These are phyloP conservation scores for Drosophila bunnanda DNA, from an alignment of 2,888 invertebrate species.

Conservation along the genomic window DNA sequence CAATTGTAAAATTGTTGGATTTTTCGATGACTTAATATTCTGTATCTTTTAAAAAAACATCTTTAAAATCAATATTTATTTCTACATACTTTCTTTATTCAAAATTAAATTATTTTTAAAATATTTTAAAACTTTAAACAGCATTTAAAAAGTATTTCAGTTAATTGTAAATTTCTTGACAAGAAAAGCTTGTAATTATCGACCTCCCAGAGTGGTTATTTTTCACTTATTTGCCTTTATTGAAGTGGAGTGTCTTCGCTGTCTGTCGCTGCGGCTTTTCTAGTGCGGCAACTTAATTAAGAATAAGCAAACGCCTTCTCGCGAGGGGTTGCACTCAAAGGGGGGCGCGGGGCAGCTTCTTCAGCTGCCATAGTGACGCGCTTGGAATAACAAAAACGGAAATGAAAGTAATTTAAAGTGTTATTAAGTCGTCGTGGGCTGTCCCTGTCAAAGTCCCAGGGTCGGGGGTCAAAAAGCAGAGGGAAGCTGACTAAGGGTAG, in stretches of 20 bases:
- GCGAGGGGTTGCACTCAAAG: slow-evolving; percentile 1
- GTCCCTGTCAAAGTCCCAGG: slow-evolving; percentile 16
- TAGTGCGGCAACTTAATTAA: slow-evolving; percentile 64
- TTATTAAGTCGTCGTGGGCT: slow-evolving; percentile 65
- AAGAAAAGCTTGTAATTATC: slow-evolving; percentile 7
- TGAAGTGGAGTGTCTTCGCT: slow-evolving; percentile 11
- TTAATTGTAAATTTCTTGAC: background rate
- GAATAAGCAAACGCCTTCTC: slow-evolving; percentile 64
- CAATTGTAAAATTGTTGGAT: too few relatives aligned
- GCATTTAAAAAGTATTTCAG: background rate
- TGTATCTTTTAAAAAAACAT: too few relatives aligned
- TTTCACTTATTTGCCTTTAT: slow-evolving; percentile 26
- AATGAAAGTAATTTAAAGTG: slow-evolving; percentile 76
- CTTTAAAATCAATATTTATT: background rate
- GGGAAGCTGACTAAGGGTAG: slow-evolving; percentile 49
- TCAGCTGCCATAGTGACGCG: slow-evolving; percentile 58
- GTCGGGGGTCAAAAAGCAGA: slow-evolving; percentile 2
- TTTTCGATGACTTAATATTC: too few relatives aligned
- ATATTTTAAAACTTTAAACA: background rate
- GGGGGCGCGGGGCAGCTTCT: slow-evolving; percentile 15
- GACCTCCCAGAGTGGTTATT: slow-evolving; percentile 17
- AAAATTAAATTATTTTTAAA: too few relatives aligned
- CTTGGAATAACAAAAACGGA: slow-evolving; percentile 74
- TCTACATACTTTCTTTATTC: background rate
- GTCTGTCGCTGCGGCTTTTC: slow-evolving; percentile 32